Conservation (phyloP, 2,888 invertebrate species). For the Chelonus formosanus region DNA sequence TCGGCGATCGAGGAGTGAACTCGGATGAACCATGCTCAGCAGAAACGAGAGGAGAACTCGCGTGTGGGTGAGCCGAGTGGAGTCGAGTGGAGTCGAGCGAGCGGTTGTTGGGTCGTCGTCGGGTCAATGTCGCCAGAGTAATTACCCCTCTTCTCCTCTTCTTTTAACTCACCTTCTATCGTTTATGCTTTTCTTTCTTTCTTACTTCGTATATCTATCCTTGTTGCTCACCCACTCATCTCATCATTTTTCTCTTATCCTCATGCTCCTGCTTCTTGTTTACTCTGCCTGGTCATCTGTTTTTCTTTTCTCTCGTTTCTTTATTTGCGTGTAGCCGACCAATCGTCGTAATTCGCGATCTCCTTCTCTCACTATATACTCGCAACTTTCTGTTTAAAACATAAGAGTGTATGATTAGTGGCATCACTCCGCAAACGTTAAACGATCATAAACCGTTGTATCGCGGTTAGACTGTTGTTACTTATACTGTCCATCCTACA, state of each 20-base stretch:
- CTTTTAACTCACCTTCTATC: slow-evolving; percentile 23
- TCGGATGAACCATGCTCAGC: slow-evolving; percentile 57
- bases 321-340: no score
- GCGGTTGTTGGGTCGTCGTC: slow-evolving; percentile 58
- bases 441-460: slow-evolving; percentile 40
- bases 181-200: slow-evolving; percentile 24
- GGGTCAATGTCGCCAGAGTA: slow-evolving; percentile 63
- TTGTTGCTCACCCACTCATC: no score
- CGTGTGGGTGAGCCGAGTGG: slow-evolving; percentile 37
- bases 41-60: slow-evolving; percentile 32
- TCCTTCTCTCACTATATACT: no score
- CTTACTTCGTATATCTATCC: slow-evolving; percentile 8
- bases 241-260: no score
- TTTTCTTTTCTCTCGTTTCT: no score
- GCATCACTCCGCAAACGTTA: slow-evolving; percentile 38
- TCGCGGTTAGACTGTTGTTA: slow-evolving; percentile 31
- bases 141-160: slow-evolving; percentile 52
- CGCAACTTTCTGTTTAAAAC: no score
- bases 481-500: background rate
- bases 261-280: no score
- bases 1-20: slow-evolving; percentile 60
- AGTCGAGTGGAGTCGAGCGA: slow-evolving; percentile 49
- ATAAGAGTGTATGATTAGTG: slow-evolving; percentile 20
- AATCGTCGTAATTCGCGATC: no score
- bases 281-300: no score